A percentile compares a stretch with the other conserved stretches of the same genome.
Evolutionary conservation across 2,888 invertebrate genomes (phyloP).

Genomic region (Orchesellides sinensis): DNA sequence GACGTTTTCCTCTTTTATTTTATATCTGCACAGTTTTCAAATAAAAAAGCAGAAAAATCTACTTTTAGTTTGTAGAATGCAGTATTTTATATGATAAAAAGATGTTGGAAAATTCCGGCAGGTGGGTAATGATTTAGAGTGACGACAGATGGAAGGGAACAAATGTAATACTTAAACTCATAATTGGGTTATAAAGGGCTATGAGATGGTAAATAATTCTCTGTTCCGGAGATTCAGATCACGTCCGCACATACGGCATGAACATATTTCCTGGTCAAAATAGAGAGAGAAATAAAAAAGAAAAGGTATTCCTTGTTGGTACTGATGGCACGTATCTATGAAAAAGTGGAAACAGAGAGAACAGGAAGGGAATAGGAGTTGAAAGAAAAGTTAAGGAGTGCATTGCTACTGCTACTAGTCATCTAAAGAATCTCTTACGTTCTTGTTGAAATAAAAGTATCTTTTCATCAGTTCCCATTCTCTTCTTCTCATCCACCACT

Average conservation of each 20-base stretch:
- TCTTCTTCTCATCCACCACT: not conserved
- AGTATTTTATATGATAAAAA: not conserved
- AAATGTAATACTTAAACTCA: slow-evolving; percentile 62
- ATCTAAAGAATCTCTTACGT: slow-evolving; percentile 6
- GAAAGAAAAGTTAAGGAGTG: not conserved
- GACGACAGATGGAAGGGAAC: slow-evolving; percentile 65
- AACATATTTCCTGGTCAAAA: slow-evolving; percentile 56
- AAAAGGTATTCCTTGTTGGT: slow-evolving; percentile 3
- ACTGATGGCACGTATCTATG: not conserved
- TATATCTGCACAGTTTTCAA: too few species aligned
- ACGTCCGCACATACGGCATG: slow-evolving; percentile 56
- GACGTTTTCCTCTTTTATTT: too few species aligned
- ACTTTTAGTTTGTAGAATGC: not conserved
- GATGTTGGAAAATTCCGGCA: slow-evolving; percentile 51
- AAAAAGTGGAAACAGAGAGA: not conserved
- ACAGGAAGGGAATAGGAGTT: not conserved
- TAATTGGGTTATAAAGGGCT: slow-evolving; percentile 66
- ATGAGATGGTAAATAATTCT: slow-evolving; percentile 64
- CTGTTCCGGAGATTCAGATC: slow-evolving; percentile 60
- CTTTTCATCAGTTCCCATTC: slow-evolving; percentile 26
- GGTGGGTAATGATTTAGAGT: slow-evolving; percentile 65
- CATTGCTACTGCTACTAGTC: not conserved
- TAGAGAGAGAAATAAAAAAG: slow-evolving; percentile 16
- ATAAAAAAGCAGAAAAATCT: too few species aligned
- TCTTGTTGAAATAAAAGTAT: slow-evolving; percentile 51